Base-by-base conservation (phyloP, 1,140 invertebrate genomes). In the Leptinotarsa lineolata region DNA sequence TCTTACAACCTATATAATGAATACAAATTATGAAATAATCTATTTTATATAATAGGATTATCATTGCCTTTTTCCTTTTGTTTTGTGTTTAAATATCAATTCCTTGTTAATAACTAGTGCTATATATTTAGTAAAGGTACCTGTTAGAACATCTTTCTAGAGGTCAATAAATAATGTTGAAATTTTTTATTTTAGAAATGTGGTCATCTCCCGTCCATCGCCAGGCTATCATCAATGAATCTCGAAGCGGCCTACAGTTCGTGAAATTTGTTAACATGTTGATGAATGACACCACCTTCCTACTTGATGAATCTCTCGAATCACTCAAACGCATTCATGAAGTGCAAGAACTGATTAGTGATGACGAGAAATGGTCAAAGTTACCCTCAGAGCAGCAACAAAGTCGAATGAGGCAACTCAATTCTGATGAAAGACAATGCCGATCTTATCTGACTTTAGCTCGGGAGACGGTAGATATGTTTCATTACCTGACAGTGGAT, bases 241-340 rank as follows among this genome's bases (percentile, higher is more conserved):
- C 93, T 22, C 90, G 91, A 77, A 92, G 91, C 68, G 94, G 94
- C 12, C 95, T 95, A 77, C 94, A 98, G 84, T 99, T 99, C 86
- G 95, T 98, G 4, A 96, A 97, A 78, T 99, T 99, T 83, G 92
- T 99, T 39, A 99, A 99, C 84, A 99, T 99, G 96, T 85, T 99
- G 61, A 99, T 99, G 95, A 99, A 99, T 83, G 97, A 99, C 83
- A 98, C 97, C 11, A 99, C 97, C 45, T 99, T 98, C 85, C 87
- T 99, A 48, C 86, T 99, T 60, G 97, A 99, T 83, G 97, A 99
- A 85, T 97, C 96, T 83, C 86, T 98, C 15, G 95, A 97, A 84
- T 95, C 95, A 76, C 87, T 99, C 60, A 99, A 98, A 81, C 89
- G 95, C 75, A 98, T 99, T 78, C 96, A 98, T 84, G 96, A 98